Conservation (phyloP, 2,797 vertebrate species). For the Xerus rutilus region DNA sequence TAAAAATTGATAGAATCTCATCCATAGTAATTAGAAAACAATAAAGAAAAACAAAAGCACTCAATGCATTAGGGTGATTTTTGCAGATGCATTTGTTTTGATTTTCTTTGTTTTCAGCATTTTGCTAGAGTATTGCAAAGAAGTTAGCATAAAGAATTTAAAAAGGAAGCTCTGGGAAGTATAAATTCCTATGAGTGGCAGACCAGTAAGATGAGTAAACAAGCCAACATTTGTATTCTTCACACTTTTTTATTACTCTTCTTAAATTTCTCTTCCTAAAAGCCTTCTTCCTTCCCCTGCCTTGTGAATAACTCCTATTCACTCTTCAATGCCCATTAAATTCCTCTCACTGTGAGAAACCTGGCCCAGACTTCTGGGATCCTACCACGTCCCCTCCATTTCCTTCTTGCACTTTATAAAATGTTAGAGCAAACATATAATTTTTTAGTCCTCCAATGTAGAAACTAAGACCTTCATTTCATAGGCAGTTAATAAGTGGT, state of each 20-base stretch:
- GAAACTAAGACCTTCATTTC: not conserved
- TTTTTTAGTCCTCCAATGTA: not conserved
- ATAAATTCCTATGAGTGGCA: not conserved
- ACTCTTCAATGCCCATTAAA: not conserved
- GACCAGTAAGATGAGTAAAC: not conserved
- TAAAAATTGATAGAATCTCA: conserved; percentile 35
- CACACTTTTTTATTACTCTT: not conserved
- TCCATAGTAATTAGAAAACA: conserved; percentile 19
- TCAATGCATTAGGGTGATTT: not conserved
- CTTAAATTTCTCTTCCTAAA: not conserved
- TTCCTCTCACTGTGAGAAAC: not conserved
- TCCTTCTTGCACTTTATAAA: not conserved
- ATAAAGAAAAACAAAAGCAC: not conserved
- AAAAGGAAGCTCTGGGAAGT: not conserved
- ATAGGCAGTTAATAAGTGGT: not conserved
- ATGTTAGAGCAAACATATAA: not conserved
- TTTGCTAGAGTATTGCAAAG: not conserved
- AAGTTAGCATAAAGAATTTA: not conserved
- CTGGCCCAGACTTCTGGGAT: not conserved
- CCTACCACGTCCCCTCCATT: not conserved
- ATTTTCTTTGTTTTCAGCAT: conserved; percentile 12
- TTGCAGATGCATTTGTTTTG: not conserved
- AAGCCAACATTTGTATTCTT: not conserved
- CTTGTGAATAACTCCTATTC: not conserved
- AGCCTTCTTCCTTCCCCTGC: not conserved